phyloP scores from a whole-genome alignment of 2,888 invertebrate species.

The Hyposoter dolosus region DNA sequence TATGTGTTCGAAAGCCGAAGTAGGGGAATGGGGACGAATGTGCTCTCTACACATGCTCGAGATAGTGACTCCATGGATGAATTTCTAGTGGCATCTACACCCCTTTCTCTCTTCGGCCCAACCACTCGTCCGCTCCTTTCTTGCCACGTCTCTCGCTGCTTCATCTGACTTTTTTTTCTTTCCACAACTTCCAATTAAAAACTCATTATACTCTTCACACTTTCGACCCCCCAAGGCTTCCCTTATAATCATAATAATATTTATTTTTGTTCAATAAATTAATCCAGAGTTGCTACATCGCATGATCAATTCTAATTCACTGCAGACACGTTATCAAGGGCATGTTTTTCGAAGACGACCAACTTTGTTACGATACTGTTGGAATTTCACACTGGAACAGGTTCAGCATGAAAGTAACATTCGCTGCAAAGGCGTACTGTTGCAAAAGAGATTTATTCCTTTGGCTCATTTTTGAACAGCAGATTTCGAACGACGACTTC shows the following conservation, averaged over 20 bases:
- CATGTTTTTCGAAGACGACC: background rate
- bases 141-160: constrained; percentile 28
- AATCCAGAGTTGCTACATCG: background rate
- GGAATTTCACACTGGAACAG: background rate
- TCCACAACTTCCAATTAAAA: constrained; percentile 61
- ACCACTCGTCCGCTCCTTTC: constrained; percentile 37
- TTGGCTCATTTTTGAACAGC: background rate
- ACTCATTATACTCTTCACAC: constrained; percentile 50
- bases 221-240: constrained; percentile 3
- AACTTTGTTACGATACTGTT: background rate
- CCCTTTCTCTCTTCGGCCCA: constrained; percentile 39
- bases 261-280: constrained; percentile 16
- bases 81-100: constrained; percentile 48
- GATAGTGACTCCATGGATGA: constrained; percentile 52
- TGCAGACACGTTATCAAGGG: background rate
- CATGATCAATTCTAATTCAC: background rate
- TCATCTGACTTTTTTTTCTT: constrained; percentile 40
- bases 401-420: background rate
- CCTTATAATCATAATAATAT: constrained; percentile 10
- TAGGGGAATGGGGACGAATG: constrained; percentile 41
- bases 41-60: constrained; percentile 43
- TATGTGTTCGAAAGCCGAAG: constrained; percentile 30
- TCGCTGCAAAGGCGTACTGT: background rate
- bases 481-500: background rate
- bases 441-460: background rate